These are phyloP conservation scores for Tetrao urogallus DNA, from an alignment of 2,113 vertebrate species.

Conservation along the genomic window DNA sequence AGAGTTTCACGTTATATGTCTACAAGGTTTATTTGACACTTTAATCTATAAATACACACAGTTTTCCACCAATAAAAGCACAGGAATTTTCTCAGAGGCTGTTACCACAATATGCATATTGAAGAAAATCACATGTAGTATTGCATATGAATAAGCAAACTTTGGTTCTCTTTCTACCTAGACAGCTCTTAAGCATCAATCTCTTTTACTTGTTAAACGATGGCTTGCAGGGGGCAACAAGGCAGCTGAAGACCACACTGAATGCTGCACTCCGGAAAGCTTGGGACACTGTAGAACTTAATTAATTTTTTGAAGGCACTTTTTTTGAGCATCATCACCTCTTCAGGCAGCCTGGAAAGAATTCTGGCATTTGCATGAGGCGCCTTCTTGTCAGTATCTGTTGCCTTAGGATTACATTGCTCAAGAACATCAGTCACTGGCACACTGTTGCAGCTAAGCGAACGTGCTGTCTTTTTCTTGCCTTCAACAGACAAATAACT, in stretches of 20 bases:
- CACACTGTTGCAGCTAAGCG: constrained; percentile 90
- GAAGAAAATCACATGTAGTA: constrained; percentile 40
- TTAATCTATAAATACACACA: constrained; percentile 48
- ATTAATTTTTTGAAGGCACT: constrained; percentile 87
- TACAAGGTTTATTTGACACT: constrained; percentile 31
- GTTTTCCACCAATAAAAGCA: constrained; percentile 64
- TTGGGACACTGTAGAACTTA: constrained; percentile 93
- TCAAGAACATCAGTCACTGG: constrained; percentile 66
- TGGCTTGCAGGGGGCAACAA: constrained; percentile 86
- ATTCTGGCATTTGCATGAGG: constrained; percentile 45
- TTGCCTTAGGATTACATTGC: constrained; percentile 48
- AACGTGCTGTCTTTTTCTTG: constrained; percentile 84
- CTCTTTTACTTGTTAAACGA: constrained; percentile 65
- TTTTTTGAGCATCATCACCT: constrained; percentile 81
- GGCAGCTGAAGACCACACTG: constrained; percentile 87
- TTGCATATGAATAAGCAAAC: constrained; percentile 56
- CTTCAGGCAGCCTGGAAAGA: constrained; percentile 79
- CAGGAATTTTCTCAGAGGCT: constrained; percentile 47
- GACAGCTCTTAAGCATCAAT: neutral
- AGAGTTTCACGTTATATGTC: neutral
- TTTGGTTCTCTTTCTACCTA: constrained; percentile 16
- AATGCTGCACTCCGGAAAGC: constrained; percentile 86
- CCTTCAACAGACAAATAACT: constrained; percentile 75
- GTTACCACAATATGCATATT: constrained; percentile 25
- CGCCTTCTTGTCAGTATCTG: constrained; percentile 36